Evolutionary conservation across 2,797 vertebrate species (phyloP).

Genomic region (Hypotaenidia okinawae): DNA sequence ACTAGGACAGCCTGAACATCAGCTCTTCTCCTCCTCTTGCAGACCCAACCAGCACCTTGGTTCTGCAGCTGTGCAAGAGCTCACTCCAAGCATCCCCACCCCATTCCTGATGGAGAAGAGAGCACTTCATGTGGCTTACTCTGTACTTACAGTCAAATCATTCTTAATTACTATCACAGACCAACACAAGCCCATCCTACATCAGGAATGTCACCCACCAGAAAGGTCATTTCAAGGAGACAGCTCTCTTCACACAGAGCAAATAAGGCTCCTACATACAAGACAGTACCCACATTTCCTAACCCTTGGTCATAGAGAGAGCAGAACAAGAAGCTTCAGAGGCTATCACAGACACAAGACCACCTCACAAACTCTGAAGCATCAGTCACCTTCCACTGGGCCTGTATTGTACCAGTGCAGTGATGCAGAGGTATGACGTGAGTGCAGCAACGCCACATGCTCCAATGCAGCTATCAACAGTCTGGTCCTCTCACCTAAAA

Average conservation of each 20-base stretch:
- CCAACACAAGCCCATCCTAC: conserved; percentile 22
- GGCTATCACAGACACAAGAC: background rate
- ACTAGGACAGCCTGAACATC: accelerated
- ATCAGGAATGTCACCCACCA: conserved; percentile 4
- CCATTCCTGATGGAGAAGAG: conserved; percentile 42
- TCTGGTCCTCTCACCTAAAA: background rate
- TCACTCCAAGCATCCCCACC: conserved; percentile 30
- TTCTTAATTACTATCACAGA: background rate
- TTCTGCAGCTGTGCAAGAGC: conserved; percentile 3
- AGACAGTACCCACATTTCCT: background rate
- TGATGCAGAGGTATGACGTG: accelerated
- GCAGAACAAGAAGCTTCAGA: background rate
- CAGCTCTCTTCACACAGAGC: accelerated
- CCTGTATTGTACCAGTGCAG: accelerated
- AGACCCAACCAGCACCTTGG: background rate
- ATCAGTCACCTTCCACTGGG: background rate
- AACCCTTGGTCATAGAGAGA: background rate
- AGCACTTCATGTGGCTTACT: background rate
- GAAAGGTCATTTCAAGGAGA: background rate
- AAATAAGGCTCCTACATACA: background rate
- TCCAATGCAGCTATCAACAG: background rate
- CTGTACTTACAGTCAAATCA: accelerated
- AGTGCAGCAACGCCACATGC: accelerated
- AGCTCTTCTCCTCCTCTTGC: background rate
- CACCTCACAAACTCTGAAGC: background rate